Evolutionary conservation across 2,113 vertebrate genomes (phyloP), one percentile per base, ranked within the genome.

Genomic region (Atherinomorus stipes): DNA sequence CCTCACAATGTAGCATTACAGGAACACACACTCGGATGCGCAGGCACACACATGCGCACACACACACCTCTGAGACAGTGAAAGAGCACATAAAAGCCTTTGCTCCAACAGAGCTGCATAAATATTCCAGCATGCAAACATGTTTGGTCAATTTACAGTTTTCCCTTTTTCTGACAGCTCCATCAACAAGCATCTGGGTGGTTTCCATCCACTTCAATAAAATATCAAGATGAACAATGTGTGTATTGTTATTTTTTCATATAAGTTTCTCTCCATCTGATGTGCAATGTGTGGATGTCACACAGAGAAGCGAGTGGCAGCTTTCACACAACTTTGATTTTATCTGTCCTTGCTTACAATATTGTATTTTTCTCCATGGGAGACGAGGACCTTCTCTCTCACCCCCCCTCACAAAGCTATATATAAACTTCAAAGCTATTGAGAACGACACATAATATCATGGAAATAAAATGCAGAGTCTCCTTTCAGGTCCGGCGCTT

Each of bases 51-150:
- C 38, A 50, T 28, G 80, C 50, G 0, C 56, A 18, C 26, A n/a
- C 56, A 25, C 0, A n/a, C 80, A 66, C 16, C 25, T 5, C 78
- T 37, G 23, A 18, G 62, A 51, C 81, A 53, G 63, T 57, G 59
- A 64, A 71, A 80, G 64, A 64, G 25, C 19, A 67, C 69, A 85
- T 84, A 71, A 90, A 85, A 90, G 82, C 62, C 19, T 52, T 25
- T 10, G 72, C 62, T 74, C 63, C 73, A 69, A 71, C 75, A 34
- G 64, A 2, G 10, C 60, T 60, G 16, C 52, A 91, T 93, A 72
- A 90, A 94, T 92, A 90, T 86, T 93, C 75, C 85, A 92, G 62
- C 37, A 18, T 31, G 12, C 81, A 74, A 85, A 90, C 71, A 71
- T 81, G 79, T 91, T 85, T 83, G 74, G 64, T 57, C 76, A 83